Percentiles rank a stretch among this genome's conserved stretches.
Conservation (phyloP, 2,113 vertebrate genomes). For the Columba livia region DNA sequence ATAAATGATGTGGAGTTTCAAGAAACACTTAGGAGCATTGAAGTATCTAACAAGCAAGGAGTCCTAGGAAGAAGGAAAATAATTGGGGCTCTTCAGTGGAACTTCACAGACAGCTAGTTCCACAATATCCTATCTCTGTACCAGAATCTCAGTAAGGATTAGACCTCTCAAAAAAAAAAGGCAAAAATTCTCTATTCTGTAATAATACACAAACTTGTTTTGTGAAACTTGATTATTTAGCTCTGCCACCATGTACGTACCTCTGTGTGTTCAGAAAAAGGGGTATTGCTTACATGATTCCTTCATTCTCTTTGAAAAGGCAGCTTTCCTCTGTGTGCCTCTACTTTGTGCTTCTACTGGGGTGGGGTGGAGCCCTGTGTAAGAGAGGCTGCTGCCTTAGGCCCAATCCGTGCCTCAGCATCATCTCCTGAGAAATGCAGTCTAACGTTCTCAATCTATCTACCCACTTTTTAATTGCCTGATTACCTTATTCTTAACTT, state of each 20-base stretch:
- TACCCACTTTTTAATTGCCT: not conserved
- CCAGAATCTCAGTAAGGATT: not conserved
- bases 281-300: not conserved
- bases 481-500: not conserved
- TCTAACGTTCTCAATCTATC: not conserved
- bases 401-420: not conserved
- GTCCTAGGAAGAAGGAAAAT: not conserved
- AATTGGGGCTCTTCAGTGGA: not conserved
- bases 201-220: not conserved
- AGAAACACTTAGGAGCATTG: not conserved
- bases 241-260: not conserved
- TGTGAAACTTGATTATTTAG: not conserved
- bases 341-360: too few relatives aligned
- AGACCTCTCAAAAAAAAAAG: not conserved
- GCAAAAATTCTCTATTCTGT: not conserved
- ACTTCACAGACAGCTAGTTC: not conserved
- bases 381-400: not conserved
- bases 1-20: not conserved
- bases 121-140: not conserved
- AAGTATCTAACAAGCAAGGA: not conserved
- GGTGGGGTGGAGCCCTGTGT: not conserved
- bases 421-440: not conserved
- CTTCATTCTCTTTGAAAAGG: not conserved
- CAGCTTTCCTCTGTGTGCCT: not conserved
- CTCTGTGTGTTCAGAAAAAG: not conserved